Base-by-base conservation (phyloP, 2,888 invertebrate species). In the Aporophyla lueneburgensis region DNA sequence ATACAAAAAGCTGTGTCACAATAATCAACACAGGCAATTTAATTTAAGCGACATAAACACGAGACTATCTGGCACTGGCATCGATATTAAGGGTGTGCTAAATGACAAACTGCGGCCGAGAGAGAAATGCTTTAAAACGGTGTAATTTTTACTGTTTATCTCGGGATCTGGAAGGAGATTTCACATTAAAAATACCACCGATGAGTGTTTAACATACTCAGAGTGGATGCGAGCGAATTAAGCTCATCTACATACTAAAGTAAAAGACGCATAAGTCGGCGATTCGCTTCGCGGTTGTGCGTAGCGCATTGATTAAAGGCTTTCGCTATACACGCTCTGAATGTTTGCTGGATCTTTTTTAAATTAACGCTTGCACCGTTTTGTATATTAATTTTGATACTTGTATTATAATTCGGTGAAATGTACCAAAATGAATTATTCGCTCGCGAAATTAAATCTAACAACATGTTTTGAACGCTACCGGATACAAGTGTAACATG, bases 1-100 rank as follows among this genome's bases (percentile, higher is more conserved):
- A 88, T 92, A 93, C 93, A 94, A 95, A 95, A 95, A 93, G 93
- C 92, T 87, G 86, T 93, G 95, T 95, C 94, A 94, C 92, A 93
- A 95, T 94, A 95, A 96, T 95, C 94, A 95, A 94, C 94, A 92
- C 92, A 89, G 91, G 95, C 93, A 93, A 96, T 96, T 96, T 95
- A 95, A 95, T 95, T 94, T 93, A 94, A 95, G 93, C 93, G 96
- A 96, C 96, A 94, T 95, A 95, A 96, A 95, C 95, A 95, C 93
- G 93, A 86, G 88, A 91, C 91, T 95, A 96, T 96, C 96, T 95
- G 93, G 92, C 93, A 89, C 92, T 91, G 92, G 92, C 94, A 95
- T 96, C 96, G 96, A 95, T 95, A 94, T 94, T 94, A 95, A 96
- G 94, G 95, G 93, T 91, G 95, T 93, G 94, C 91, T 95, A 95